These are phyloP conservation scores for Tetragonisca angustula DNA, from an alignment of 2,888 invertebrate genomes.

Conservation along the genomic window DNA sequence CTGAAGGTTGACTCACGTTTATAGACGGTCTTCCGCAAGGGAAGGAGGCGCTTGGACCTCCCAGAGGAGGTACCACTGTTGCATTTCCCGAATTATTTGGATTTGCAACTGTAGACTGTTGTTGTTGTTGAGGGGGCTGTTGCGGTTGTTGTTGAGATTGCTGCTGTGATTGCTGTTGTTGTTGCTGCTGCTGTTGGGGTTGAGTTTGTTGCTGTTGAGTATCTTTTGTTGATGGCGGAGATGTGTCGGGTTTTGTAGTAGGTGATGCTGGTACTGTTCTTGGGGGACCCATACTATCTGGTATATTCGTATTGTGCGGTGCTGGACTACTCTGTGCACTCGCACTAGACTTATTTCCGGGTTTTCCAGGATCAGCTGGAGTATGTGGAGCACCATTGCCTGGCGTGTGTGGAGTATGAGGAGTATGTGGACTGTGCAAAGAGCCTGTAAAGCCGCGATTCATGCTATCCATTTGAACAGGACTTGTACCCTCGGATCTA, in stretches of 20 bases:
- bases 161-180: conserved; percentile 70
- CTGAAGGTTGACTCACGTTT: conserved; percentile 83
- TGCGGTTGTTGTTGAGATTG: conserved; percentile 76
- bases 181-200: conserved; percentile 80
- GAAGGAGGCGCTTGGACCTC: conserved; percentile 75
- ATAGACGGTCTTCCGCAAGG: conserved; percentile 78
- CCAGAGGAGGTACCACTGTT: conserved; percentile 69
- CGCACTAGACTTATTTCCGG: conserved; percentile 78
- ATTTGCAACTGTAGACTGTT: conserved; percentile 80
- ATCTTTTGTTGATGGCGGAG: conserved; percentile 80
- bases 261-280: conserved; percentile 82
- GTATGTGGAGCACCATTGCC: conserved; percentile 81
- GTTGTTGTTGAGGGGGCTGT: conserved; percentile 74
- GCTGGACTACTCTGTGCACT: conserved; percentile 83
- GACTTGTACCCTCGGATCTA: conserved; percentile 81
- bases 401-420: conserved; percentile 82
- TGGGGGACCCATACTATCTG: conserved; percentile 82
- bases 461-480: conserved; percentile 81
- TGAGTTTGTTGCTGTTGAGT: conserved; percentile 75
- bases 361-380: conserved; percentile 78
- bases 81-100: conserved; percentile 73
- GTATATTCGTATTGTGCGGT: conserved; percentile 78
- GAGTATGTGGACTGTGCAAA: conserved; percentile 82
- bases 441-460: conserved; percentile 81
- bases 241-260: conserved; percentile 82